Conservation (phyloP, 2,113 vertebrate genomes). For the Physeter macrocephalus region DNA sequence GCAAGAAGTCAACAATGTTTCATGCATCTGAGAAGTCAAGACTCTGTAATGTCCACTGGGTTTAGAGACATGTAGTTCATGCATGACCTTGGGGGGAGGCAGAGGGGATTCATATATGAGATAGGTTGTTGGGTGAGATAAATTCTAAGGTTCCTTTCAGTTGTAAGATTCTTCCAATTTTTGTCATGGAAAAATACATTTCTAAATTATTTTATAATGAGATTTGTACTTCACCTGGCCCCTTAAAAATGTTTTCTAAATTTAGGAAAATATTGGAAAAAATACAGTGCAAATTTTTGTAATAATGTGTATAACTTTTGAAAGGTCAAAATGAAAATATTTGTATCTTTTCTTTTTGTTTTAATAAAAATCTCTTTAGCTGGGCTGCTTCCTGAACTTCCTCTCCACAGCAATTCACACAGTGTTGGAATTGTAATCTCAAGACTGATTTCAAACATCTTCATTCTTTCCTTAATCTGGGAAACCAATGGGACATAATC, state of each 20-base stretch:
- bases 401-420: not conserved
- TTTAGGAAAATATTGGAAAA: not conserved
- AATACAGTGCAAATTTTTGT: not conserved
- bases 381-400: not conserved
- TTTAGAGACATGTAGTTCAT: not conserved
- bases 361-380: not conserved
- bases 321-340: conserved; percentile 17
- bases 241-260: not conserved
- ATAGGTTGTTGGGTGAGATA: not conserved
- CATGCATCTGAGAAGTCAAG: not conserved
- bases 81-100: no score
- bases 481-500: not conserved
- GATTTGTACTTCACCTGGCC: not conserved
- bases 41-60: not conserved
- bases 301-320: not conserved
- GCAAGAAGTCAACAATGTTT: not conserved
- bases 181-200: not conserved
- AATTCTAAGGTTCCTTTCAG: not conserved
- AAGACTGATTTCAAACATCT: conserved; percentile 1
- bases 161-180: not conserved
- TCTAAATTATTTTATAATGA: not conserved
- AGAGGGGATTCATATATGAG: not conserved
- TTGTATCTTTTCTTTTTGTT: not conserved
- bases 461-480: not conserved
- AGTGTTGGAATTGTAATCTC: not conserved